These are phyloP conservation scores for Oreochromis aureus DNA, from an alignment of 2,113 vertebrate species.

Conservation along the genomic window DNA sequence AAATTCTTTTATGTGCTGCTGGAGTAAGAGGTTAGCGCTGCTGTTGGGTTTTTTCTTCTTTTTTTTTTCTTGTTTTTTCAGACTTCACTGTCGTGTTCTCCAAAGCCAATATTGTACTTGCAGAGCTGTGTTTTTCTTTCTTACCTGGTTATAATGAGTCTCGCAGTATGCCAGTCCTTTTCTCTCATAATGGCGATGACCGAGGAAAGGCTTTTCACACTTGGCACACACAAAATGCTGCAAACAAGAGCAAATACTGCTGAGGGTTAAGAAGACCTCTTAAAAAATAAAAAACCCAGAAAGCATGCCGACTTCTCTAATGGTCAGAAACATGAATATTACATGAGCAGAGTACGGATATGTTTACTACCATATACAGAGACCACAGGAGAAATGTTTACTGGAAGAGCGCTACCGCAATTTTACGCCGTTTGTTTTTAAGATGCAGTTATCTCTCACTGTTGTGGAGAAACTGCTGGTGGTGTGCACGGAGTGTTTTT, in stretches of 20 bases:
- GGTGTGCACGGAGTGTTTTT: not conserved
- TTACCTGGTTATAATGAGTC: conserved; percentile 98
- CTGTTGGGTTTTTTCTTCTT: not conserved
- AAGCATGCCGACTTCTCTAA: not conserved
- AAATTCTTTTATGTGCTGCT: not conserved
- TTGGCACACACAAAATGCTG: conserved; percentile 99
- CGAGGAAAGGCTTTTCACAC: conserved; percentile 97
- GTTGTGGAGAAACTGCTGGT: not conserved
- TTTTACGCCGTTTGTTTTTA: not conserved
- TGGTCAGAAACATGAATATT: not conserved
- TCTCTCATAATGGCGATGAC: conserved; percentile 95
- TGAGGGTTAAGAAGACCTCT: not conserved
- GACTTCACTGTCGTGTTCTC: not conserved
- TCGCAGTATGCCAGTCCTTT: conserved; percentile 96
- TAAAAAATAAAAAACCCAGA: not conserved
- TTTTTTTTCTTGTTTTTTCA: not conserved
- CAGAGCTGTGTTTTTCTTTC: not conserved
- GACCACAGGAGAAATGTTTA: not conserved
- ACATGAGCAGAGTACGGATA: not conserved
- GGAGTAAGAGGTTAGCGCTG: not conserved
- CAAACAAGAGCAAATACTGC: not conserved
- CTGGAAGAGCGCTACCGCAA: not conserved
- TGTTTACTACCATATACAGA: not conserved
- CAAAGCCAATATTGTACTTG: not conserved
- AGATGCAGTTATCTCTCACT: not conserved